These are phyloP conservation scores for Frieseomelitta varia DNA, from an alignment of 1,140 invertebrate genomes.

Conservation along the genomic window DNA sequence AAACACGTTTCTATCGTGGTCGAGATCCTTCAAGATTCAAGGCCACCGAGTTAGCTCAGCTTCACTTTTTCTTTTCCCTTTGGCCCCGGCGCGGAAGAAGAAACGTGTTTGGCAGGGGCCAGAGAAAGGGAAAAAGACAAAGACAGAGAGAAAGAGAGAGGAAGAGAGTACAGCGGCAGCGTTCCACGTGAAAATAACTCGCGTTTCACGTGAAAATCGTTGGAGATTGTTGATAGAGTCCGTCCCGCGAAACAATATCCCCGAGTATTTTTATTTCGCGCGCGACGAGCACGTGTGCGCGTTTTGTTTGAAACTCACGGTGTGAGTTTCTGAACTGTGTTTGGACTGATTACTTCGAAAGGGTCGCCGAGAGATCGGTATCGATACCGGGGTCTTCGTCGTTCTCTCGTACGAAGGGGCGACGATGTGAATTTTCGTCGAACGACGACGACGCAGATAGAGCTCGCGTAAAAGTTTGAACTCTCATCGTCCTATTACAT, in stretches of 20 bases:
- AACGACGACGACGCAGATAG: background rate
- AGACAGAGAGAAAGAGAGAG: background rate
- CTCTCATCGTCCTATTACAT: too few species aligned
- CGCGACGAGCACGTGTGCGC: background rate
- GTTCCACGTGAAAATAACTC: background rate
- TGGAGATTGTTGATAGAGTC: too few species aligned
- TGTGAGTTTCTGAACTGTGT: background rate
- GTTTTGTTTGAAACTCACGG: background rate
- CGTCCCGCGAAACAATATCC: background rate
- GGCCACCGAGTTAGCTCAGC: constrained; percentile 24
- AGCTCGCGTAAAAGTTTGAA: background rate
- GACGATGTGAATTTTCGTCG: background rate
- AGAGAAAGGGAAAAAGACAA: background rate
- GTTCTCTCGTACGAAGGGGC: too few species aligned
- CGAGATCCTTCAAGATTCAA: background rate
- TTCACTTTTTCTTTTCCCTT: background rate
- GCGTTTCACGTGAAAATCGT: background rate
- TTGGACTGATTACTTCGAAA: background rate
- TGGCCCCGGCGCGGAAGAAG: background rate
- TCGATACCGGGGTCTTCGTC: background rate
- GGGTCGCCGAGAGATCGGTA: background rate
- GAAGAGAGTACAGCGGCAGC: background rate
- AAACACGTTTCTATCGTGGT: background rate
- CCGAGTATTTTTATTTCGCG: background rate
- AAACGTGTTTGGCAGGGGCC: background rate